phyloP scores from a whole-genome alignment of 2,888 invertebrate genomes.

The Rhogogaster chlorosoma region DNA sequence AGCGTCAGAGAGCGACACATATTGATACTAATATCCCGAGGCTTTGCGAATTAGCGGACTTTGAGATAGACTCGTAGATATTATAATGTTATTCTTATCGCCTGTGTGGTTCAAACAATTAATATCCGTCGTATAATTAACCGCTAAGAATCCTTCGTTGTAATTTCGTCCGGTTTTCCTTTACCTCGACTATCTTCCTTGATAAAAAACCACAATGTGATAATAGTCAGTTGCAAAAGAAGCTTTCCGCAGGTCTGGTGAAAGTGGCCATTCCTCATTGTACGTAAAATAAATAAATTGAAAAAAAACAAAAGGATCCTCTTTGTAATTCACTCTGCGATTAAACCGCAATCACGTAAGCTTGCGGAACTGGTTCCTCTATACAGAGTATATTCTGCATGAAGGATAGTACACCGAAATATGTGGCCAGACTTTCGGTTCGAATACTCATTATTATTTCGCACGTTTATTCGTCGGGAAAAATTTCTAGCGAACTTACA shows the following conservation, averaged over 20 bases:
- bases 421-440: conserved; percentile 26
- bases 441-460: conserved; percentile 5
- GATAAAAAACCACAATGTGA: neutral
- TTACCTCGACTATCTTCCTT: neutral
- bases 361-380: neutral
- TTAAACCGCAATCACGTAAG: conserved; percentile 19
- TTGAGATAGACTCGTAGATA: neutral
- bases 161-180: neutral
- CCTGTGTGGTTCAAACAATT: neutral
- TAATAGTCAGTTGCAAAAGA: neutral
- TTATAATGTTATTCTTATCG: neutral
- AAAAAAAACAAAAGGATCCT: conserved; percentile 10
- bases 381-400: neutral
- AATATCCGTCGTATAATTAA: neutral
- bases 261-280: conserved; percentile 4
- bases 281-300: neutral
- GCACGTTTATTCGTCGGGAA: neutral
- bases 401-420: neutral
- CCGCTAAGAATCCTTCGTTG: neutral
- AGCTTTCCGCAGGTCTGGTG: neutral
- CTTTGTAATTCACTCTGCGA: conserved; percentile 28
- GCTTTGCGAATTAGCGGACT: neutral
- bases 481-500: neutral
- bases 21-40: neutral
- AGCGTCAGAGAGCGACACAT: conserved; percentile 27